These are phyloP conservation scores for Drosophila grimshawi DNA, from an alignment of 1,140 invertebrate genomes.

Conservation along the genomic window DNA sequence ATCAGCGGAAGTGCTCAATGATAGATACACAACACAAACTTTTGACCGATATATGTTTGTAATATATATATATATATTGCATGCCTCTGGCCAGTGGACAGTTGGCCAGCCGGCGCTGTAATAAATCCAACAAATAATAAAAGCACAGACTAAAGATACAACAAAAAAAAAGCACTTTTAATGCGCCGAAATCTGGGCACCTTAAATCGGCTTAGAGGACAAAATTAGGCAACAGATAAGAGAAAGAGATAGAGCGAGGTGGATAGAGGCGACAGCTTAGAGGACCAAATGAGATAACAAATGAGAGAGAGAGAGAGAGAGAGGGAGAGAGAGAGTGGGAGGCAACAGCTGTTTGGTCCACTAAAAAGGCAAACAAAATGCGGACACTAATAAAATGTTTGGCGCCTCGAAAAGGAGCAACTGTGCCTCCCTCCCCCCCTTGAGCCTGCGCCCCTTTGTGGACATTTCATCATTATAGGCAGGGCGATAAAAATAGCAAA, in stretches of 20 bases:
- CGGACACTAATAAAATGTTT: conserved; percentile 71
- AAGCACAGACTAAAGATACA: conserved; percentile 9
- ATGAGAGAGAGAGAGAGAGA: conserved; percentile 26
- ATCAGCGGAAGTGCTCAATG: conserved; percentile 72
- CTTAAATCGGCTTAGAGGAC: conserved; percentile 62
- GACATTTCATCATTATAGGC: conserved; percentile 68
- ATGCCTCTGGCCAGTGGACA: conserved; percentile 7
- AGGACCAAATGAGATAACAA: conserved; percentile 58
- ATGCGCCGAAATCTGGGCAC: conserved; percentile 56
- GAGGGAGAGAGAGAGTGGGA: background rate
- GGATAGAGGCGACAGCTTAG: conserved; percentile 49
- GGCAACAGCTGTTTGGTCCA: conserved; percentile 60
- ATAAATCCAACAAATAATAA: conserved; percentile 50
- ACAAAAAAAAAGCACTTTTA: conserved; percentile 38
- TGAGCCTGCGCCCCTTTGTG: background rate
- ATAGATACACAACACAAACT: conserved; percentile 41
- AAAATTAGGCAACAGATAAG: conserved; percentile 65
- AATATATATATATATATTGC: conserved; percentile 7
- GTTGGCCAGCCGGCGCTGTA: conserved; percentile 29
- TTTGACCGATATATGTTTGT: conserved; percentile 62
- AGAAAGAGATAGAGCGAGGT: conserved; percentile 1
- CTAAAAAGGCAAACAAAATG: conserved; percentile 70
- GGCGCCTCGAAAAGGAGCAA: conserved; percentile 29
- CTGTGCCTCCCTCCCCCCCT: background rate
- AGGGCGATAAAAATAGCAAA: conserved; percentile 69